Evolutionary conservation across 2,888 invertebrate genomes (phyloP).

Genomic region (Trissolcus japonicus): DNA sequence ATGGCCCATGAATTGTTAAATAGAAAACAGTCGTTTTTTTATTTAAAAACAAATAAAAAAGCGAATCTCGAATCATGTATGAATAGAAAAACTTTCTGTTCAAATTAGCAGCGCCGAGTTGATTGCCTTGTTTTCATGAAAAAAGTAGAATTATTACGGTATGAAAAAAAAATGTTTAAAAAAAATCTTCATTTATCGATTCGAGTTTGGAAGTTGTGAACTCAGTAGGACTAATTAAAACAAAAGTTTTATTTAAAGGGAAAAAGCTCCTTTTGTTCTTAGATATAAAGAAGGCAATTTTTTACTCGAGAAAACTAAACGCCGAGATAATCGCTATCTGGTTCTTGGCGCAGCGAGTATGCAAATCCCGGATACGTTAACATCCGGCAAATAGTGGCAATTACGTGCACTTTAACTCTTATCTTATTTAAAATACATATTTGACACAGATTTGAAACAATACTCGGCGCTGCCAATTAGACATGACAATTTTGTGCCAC

Average conservation of each 20-base stretch:
- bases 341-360: slow-evolving; percentile 30
- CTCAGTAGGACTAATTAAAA: not conserved
- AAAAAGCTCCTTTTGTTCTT: not conserved
- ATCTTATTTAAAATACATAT: slow-evolving; percentile 49
- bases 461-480: slow-evolving; percentile 45
- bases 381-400: slow-evolving; percentile 48
- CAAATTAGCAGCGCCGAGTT: no score
- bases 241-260: not conserved
- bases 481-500: slow-evolving; percentile 33
- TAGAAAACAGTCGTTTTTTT: no score
- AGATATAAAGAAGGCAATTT: slow-evolving; percentile 8
- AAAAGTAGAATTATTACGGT: no score
- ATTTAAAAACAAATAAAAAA: no score
- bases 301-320: slow-evolving; percentile 29
- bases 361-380: slow-evolving; percentile 35
- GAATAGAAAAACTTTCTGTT: no score
- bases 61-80: not conserved
- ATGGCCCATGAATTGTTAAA: no score
- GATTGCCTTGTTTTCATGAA: no score
- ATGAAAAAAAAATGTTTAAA: no score
- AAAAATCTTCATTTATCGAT: not conserved
- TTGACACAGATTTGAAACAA: slow-evolving; percentile 52
- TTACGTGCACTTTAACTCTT: slow-evolving; percentile 49
- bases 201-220: not conserved
- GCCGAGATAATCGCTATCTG: slow-evolving; percentile 46